These are phyloP conservation scores for Ophion slaviceki DNA, from an alignment of 2,888 invertebrate species.

Conservation along the genomic window DNA sequence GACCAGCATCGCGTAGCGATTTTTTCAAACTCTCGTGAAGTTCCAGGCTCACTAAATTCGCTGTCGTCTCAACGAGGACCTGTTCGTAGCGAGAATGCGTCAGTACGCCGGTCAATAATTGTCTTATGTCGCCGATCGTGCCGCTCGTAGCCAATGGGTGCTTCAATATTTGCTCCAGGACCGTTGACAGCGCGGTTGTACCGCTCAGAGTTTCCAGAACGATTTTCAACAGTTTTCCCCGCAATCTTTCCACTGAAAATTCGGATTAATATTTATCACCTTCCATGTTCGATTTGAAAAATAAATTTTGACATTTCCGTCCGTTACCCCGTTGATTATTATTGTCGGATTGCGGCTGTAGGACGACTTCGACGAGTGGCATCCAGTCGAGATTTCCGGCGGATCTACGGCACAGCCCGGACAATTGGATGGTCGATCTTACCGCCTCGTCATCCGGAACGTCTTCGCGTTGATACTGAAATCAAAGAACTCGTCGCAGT, in stretches of 20 bases:
- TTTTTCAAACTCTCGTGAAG: conserved; percentile 85
- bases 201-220: conserved; percentile 81
- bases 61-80: conserved; percentile 88
- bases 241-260: conserved; percentile 75
- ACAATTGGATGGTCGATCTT: conserved; percentile 75
- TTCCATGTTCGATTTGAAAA: neutral
- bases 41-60: conserved; percentile 88
- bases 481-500: conserved; percentile 8
- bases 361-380: conserved; percentile 80
- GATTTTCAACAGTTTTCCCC: conserved; percentile 79
- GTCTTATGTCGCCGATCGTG: conserved; percentile 87
- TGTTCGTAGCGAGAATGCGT: conserved; percentile 91
- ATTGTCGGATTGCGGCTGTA: conserved; percentile 75
- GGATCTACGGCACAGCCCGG: conserved; percentile 80
- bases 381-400: conserved; percentile 82
- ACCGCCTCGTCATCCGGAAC: conserved; percentile 75
- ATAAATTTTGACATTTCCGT: neutral
- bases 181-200: conserved; percentile 84
- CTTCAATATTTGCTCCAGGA: conserved; percentile 86
- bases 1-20: conserved; percentile 79
- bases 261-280: neutral
- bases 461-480: conserved; percentile 71
- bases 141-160: conserved; percentile 84
- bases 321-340: conserved; percentile 73
- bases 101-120: conserved; percentile 88